Conservation (phyloP, 2,888 invertebrate species). For the Calliphora vomitoria region DNA sequence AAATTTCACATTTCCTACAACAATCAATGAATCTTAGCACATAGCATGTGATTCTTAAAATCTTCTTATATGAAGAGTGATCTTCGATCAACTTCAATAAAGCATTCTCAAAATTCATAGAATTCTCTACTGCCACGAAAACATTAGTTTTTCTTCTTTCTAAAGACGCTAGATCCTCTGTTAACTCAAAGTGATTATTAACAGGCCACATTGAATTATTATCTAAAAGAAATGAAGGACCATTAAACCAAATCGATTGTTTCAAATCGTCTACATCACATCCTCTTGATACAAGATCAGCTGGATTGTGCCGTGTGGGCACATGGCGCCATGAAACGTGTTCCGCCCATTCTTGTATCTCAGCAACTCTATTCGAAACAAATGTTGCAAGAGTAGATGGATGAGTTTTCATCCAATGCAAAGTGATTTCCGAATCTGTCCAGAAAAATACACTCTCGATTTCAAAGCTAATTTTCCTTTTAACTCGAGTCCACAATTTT, state of each 20-base stretch:
- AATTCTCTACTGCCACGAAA: neutral
- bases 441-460: conserved; percentile 40
- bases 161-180: no score
- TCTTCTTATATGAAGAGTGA: neutral
- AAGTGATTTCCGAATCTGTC: conserved; percentile 44
- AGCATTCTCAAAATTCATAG: neutral
- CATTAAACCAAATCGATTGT: neutral
- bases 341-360: conserved; percentile 26
- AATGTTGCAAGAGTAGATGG: conserved; percentile 33
- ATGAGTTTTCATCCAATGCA: conserved; percentile 54
- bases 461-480: conserved; percentile 21
- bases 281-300: conserved; percentile 12
- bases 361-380: conserved; percentile 53
- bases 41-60: neutral
- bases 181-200: no score
- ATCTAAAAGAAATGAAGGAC: no score
- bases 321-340: conserved; percentile 10
- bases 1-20: neutral
- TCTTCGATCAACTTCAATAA: neutral
- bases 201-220: no score
- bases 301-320: conserved; percentile 3
- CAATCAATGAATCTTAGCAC: neutral
- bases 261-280: neutral
- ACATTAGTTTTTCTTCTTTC: neutral
- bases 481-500: conserved; percentile 26